Base-by-base conservation (phyloP, 1,140 invertebrate genomes). In the Zaprionus vittiger region DNA sequence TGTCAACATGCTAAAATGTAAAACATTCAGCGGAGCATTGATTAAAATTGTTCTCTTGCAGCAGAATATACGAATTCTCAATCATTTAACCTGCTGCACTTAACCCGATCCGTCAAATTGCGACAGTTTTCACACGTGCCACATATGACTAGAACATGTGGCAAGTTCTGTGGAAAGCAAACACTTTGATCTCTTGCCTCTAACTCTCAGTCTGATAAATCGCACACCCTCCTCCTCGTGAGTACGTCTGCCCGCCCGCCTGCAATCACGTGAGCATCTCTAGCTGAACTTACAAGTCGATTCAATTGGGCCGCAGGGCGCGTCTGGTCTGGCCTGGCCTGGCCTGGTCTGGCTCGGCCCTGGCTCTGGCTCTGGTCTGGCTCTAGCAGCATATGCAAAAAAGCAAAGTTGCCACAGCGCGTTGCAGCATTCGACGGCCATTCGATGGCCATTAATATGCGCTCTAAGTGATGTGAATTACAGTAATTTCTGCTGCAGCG, bases 391-490 rank as follows among this genome's bases (percentile, higher is more conserved):
- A 49, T 54, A 56, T 47, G 28, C 41, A 55, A 73, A 77, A 73
- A 77, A 63, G 15, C 31, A 38, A n/a, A 60, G 20, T 22, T 69
- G 62, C 70, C 44, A 26, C 69, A 47, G 31, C 57, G 37, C 37
- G 22, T 22, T 41, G 38, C 55, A 28, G 55, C 73, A 79, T 64
- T 79, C 65, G 54, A 73, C 72, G 71, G 65, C 78, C 73, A 83
- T 80, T 86, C 83, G 73, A 86, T 81, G 81, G 84, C 83, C 90
- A 90, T 91, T 91, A 91, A 91, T 91, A 91, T 90, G 82, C 90
- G 81, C 90, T 91, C 90, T 90, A 91, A 91, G 90, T 91, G 90
- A 90, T 90, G 90, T 80, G 85, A 91, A 91, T 91, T 91, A 91
- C 90, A 63, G 90, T 91, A 90, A 91, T 91, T 91, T 91, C 80